These are phyloP conservation scores for Sympetrum striolatum DNA, from an alignment of 2,888 invertebrate species.

Conservation along the genomic window DNA sequence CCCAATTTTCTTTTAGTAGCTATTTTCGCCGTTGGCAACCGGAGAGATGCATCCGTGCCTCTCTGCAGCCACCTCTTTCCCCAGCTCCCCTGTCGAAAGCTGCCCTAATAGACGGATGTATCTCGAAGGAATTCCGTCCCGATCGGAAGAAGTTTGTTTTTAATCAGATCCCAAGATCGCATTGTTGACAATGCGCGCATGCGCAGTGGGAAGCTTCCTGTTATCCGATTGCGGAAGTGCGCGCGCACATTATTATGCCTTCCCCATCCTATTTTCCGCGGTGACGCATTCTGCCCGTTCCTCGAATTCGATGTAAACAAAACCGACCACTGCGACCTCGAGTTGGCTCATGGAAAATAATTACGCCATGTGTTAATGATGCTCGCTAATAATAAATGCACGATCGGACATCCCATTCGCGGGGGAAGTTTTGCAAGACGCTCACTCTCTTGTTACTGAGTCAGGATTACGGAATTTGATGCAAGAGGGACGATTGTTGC, in stretches of 20 bases:
- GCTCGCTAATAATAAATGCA: neutral
- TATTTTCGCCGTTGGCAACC: too few species aligned
- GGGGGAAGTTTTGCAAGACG: too few species aligned
- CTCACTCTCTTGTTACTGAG: too few species aligned
- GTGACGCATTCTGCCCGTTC: neutral
- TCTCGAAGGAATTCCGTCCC: too few species aligned
- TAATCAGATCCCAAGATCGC: neutral
- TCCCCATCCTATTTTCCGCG: neutral
- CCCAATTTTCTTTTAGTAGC: too few species aligned
- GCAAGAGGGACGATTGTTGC: too few species aligned
- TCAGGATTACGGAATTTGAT: too few species aligned
- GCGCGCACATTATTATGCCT: neutral
- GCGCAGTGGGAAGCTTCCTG: neutral
- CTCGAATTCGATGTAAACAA: neutral
- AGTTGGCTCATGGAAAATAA: neutral
- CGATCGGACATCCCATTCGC: neutral
- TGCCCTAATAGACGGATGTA: too few species aligned
- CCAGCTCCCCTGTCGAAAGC: too few species aligned
- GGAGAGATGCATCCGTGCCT: too few species aligned
- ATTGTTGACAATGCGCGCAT: neutral
- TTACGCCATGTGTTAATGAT: neutral
- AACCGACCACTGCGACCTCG: neutral
- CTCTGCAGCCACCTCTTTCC: too few species aligned
- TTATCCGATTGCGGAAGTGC: constrained; percentile 24
- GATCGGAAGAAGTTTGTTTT: neutral